A percentile compares a stretch with the other conserved stretches of the same genome.
Evolutionary conservation across 2,113 vertebrate genomes (phyloP).

Genomic region (Cheirogaleus medius): DNA sequence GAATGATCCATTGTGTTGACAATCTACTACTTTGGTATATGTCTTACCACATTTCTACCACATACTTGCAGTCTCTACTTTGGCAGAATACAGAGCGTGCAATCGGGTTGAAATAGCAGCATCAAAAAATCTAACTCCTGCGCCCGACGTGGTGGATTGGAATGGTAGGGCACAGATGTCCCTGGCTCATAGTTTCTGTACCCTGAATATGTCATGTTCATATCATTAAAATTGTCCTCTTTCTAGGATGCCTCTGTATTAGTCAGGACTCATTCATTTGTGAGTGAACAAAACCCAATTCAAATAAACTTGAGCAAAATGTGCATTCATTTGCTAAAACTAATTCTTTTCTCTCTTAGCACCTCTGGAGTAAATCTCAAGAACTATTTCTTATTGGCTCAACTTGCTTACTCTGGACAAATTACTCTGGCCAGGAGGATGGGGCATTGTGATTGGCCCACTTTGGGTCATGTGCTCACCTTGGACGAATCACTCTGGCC

Average conservation of each 20-base stretch:
- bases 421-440: background rate
- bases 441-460: background rate
- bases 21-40: background rate
- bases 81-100: background rate
- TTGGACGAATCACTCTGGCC: background rate
- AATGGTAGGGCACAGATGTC: accelerated
- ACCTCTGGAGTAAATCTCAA: background rate
- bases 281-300: background rate
- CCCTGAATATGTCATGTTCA: accelerated
- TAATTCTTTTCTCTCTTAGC: background rate
- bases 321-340: background rate
- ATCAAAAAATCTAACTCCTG: too few species aligned
- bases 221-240: background rate
- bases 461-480: background rate
- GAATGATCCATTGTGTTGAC: background rate
- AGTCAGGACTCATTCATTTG: background rate
- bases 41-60: background rate
- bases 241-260: background rate
- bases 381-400: background rate
- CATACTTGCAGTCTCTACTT: background rate
- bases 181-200: background rate
- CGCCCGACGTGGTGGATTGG: background rate
- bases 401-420: background rate
- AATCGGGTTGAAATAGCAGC: background rate
- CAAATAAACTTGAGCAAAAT: background rate